Base-by-base conservation (phyloP, 2,888 invertebrate genomes). In the Tubiluchus corallicola region DNA sequence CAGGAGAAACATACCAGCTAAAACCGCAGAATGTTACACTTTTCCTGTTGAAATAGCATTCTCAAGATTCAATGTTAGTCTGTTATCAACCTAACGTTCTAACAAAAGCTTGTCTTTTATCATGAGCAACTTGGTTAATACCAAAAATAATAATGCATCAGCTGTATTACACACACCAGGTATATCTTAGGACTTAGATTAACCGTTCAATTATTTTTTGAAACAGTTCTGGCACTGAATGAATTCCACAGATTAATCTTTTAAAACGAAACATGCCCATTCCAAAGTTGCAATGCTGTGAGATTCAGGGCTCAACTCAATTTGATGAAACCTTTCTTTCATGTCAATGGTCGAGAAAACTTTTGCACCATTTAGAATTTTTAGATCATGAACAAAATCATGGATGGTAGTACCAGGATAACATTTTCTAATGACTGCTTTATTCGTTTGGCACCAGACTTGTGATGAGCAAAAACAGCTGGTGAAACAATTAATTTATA, bases 141-240 rank as follows among this genome's bases (percentile, higher is more conserved):
- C 29, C 29, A 29, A 9, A 29, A n/a, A 29, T 29, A 9, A 29
- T 29, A 9, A 29, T 29, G n/a, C 29, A 29, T 29, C 29, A 29
- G 29, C 29, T 9, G n/a, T 29, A 29, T 29, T 29, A 9, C 29
- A 9, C 9, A 29, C 29, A 9, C 29, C 9, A 9, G 29, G 29
- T 29, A 29, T 29, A 9, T n/a, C 29, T 29, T n/a, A n/a, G n/a
- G n/a, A n/a, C n/a, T n/a, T 29, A n/a, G n/a, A 29, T 29, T 29
- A n/a, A 9, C n/a, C n/a, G 29, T 29, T 29, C 29, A 29, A 29
- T 29, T n/a, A 29, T n/a, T 29, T 29, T 29, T n/a, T 29, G 29
- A 29, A 29, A 29, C 29, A 29, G 29, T 29, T 29, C n/a, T 9
- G 9, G 29, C n/a, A n/a, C 29, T 29, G 29, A 29, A 29, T 9